Conservation (phyloP, 2,888 invertebrate species). For the Elysia crispata region DNA sequence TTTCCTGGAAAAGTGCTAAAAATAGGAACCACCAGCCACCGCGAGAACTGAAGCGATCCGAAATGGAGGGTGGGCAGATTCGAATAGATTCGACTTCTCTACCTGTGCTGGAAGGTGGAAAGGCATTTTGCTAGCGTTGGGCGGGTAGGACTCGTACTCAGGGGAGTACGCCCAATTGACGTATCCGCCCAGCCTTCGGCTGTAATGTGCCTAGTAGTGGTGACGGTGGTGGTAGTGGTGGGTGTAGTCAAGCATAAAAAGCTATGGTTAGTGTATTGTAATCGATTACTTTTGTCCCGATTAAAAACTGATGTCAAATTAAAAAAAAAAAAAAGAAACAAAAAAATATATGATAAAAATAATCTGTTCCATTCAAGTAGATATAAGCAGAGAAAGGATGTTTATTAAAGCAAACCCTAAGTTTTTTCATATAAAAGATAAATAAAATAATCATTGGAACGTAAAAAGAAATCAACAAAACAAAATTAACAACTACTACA, state of each 20-base stretch:
- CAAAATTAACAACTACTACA: too few relatives aligned
- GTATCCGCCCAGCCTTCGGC: conserved; percentile 55
- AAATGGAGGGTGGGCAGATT: not conserved
- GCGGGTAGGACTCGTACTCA: conserved; percentile 32
- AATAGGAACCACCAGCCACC: not conserved
- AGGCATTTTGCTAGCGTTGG: not conserved
- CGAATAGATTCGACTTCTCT: not conserved
- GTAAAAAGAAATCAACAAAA: too few relatives aligned
- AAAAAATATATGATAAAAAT: too few relatives aligned
- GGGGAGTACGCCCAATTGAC: conserved; percentile 62
- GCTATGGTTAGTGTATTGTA: not conserved
- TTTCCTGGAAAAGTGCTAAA: too few relatives aligned
- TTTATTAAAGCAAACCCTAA: too few relatives aligned
- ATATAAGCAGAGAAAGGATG: too few relatives aligned
- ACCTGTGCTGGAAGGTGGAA: not conserved
- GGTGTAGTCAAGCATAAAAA: not conserved
- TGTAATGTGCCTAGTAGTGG: conserved; percentile 49
- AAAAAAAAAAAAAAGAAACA: too few relatives aligned
- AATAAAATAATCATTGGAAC: too few relatives aligned
- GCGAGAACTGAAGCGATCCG: not conserved
- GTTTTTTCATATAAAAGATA: too few relatives aligned
- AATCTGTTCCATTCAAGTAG: too few relatives aligned
- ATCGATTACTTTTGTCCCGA: too few relatives aligned
- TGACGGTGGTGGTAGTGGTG: not conserved
- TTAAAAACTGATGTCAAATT: too few relatives aligned